These are phyloP conservation scores for Zaprionus ghesquierei DNA, from an alignment of 1,140 invertebrate genomes.

Conservation along the genomic window DNA sequence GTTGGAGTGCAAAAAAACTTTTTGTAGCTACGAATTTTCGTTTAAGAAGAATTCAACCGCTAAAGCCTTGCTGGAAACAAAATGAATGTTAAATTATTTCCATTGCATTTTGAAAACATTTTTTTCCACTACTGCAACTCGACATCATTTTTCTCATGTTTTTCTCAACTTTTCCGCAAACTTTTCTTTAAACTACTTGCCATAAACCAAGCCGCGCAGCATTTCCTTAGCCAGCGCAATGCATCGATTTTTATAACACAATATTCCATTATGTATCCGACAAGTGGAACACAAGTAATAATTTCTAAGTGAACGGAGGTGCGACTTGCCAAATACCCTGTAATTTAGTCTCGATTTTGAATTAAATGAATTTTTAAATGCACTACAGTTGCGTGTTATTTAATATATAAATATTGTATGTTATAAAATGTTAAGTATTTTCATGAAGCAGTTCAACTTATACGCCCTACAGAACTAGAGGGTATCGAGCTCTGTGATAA, in stretches of 20 bases:
- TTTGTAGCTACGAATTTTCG: not conserved
- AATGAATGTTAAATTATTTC: not conserved
- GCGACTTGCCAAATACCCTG: not conserved
- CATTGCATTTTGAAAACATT: not conserved
- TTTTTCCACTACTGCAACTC: not conserved
- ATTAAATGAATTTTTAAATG: not conserved
- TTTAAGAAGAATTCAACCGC: not conserved
- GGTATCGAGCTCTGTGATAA: not conserved
- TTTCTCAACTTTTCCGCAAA: conserved; percentile 1
- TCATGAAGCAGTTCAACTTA: too few species aligned
- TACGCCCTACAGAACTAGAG: too few species aligned
- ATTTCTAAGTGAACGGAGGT: not conserved
- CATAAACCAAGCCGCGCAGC: not conserved
- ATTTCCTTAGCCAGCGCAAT: not conserved
- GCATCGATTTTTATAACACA: conserved; percentile 12
- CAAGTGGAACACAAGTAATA: not conserved
- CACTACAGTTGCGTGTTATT: too few species aligned
- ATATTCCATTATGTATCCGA: conserved; percentile 7
- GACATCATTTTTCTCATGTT: not conserved
- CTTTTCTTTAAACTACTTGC: conserved; percentile 1
- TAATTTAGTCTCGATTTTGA: not conserved
- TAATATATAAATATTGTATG: too few species aligned
- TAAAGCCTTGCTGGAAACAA: not conserved
- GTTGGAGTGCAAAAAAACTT: not conserved
- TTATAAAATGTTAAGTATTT: too few species aligned